Evolutionary conservation across 2,113 vertebrate genomes (phyloP), one percentile per base, ranked within the genome.

Genomic region (Scophthalmus maximus): DNA sequence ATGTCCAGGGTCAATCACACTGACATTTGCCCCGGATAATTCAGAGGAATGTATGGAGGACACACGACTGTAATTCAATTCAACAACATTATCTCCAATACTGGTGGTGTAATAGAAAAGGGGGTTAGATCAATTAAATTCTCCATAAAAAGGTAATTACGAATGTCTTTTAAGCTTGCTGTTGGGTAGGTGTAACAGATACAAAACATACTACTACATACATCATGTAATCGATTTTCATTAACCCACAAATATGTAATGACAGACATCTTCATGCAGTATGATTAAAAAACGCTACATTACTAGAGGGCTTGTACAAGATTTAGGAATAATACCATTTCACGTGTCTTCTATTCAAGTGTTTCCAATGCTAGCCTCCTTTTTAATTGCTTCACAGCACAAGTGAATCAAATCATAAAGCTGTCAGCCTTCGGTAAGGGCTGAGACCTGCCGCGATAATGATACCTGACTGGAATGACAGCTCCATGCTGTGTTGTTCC

Each of bases 371-470:
- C 62, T 32, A 51, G n/a, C 44, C 36, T 88, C 40, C 23, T 76
- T 75, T 88, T 82, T 87, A 87, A 90, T 87, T 79, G 80, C 78
- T 73, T 63, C 70, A 76, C 78, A 85, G 63, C 75, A 67, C 60
- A 86, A 87, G 80, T 85, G 76, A 87, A 76, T 81, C 71, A 90
- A 88, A 89, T 90, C 82, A 85, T 84, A 76, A 85, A 79, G 70
- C 84, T 82, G 82, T 82, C 88, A 89, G 77, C 83, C 70, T 86
- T 82, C 77, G 69, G 68, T 74, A 68, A 79, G 76, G 88, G 69
- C 22, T 53, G 63, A 87, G 78, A 73, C 87, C 80, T 78, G 85
- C 79, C 10, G 83, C 8, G 84, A 87, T 90, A 89, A 90, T 88
- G 83, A 88, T 46, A 84, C 68, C 79, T 87, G 79, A 88, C 85